phyloP scores from a whole-genome alignment of 2,888 invertebrate species.

The Lithosia quadra region DNA sequence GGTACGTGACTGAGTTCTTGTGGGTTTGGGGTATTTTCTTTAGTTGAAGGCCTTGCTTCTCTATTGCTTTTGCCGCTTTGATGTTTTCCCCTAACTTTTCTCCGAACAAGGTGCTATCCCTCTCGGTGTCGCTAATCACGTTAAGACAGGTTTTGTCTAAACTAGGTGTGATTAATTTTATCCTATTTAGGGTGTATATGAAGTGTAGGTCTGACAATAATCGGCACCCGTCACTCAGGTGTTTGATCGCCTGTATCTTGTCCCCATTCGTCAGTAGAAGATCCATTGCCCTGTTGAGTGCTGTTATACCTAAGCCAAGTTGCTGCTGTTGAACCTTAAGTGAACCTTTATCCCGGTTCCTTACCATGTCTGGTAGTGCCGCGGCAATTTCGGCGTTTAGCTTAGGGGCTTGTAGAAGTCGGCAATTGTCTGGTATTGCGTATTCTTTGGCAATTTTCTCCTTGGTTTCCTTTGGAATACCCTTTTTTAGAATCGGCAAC shows the following conservation, averaged over 20 bases:
- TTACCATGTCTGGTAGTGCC: constrained; percentile 23
- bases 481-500: constrained; percentile 30
- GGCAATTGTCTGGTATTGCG: constrained; percentile 34
- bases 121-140: constrained; percentile 28
- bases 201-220: constrained; percentile 34
- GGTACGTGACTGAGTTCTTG: not conserved
- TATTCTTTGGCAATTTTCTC: constrained; percentile 29
- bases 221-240: constrained; percentile 36
- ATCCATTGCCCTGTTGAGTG: constrained; percentile 31
- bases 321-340: constrained; percentile 18
- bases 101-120: constrained; percentile 17
- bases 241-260: constrained; percentile 31
- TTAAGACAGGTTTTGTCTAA: constrained; percentile 32
- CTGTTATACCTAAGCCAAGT: constrained; percentile 30
- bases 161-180: constrained; percentile 36
- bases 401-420: constrained; percentile 41
- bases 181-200: constrained; percentile 22
- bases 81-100: constrained; percentile 12
- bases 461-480: constrained; percentile 25
- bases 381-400: constrained; percentile 36
- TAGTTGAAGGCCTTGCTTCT: constrained; percentile 13
- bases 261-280: constrained; percentile 24
- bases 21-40: constrained; percentile 6
- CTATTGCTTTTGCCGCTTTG: constrained; percentile 19
- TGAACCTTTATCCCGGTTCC: constrained; percentile 30